Conservation (phyloP, 2,797 vertebrate species). For the Limosa lapponica region DNA sequence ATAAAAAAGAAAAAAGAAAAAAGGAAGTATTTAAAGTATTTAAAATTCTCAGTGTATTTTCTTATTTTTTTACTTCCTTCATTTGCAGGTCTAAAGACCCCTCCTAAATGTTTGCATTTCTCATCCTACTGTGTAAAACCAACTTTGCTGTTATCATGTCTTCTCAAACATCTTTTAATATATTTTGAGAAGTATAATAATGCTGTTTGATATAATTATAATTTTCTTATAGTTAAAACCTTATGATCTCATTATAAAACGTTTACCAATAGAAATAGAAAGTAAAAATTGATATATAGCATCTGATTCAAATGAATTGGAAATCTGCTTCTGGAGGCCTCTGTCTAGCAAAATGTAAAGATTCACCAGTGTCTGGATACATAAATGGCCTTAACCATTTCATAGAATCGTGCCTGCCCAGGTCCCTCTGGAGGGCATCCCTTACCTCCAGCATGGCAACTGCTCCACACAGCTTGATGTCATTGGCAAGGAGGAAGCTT, state of each 20-base stretch:
- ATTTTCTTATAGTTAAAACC: neutral
- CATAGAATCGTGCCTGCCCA: neutral
- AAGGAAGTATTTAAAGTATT: no score
- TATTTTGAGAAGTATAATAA: neutral
- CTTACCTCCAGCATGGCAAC: neutral
- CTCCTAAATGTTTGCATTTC: neutral
- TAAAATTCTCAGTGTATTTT: neutral
- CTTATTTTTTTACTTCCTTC: neutral
- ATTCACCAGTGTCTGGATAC: neutral
- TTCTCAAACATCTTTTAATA: neutral
- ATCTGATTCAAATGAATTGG: neutral
- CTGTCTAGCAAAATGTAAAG: neutral
- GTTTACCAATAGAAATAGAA: neutral
- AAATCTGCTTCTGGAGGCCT: neutral
- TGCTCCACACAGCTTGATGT: neutral
- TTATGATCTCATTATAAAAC: neutral
- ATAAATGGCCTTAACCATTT: neutral
- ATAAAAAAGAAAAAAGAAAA: no score
- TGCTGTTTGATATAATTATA: neutral
- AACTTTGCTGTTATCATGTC: neutral
- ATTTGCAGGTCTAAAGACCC: neutral
- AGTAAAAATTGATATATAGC: neutral
- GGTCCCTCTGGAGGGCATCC: neutral
- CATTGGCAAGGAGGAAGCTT: no score
- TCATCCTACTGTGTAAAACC: neutral